phyloP scores from a whole-genome alignment of 1,140 invertebrate species.

The Papilio dardanus region DNA sequence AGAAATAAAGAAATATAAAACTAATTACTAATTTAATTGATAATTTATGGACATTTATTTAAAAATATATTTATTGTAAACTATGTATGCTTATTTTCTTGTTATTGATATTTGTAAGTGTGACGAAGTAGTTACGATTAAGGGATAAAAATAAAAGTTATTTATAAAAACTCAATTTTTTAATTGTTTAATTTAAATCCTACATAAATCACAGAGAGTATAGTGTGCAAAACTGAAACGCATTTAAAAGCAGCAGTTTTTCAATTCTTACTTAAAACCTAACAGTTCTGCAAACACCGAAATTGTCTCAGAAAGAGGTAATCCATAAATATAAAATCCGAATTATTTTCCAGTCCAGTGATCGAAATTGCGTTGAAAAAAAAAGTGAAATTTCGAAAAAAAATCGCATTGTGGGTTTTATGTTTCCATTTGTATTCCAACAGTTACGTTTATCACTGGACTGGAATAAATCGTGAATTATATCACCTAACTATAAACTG shows the following conservation, averaged over 20 bases:
- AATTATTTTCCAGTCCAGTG: too few species aligned
- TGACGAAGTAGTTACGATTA: constrained; percentile 4
- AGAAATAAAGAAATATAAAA: constrained; percentile 99
- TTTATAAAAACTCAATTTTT: constrained; percentile 25
- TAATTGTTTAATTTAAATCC: constrained; percentile 43
- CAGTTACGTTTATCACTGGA: too few species aligned
- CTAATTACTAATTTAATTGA: constrained; percentile 85
- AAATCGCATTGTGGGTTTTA: too few species aligned
- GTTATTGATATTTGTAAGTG: background rate
- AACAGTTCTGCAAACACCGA: constrained; percentile 3
- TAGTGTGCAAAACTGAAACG: constrained; percentile 6
- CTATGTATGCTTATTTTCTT: constrained; percentile 7
- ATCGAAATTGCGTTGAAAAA: too few species aligned
- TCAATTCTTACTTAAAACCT: background rate
- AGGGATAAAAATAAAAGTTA: constrained; percentile 36
- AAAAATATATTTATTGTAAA: background rate
- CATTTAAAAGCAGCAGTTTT: constrained; percentile 1
- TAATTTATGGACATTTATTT: background rate
- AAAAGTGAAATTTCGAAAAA: too few species aligned
- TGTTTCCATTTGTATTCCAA: too few species aligned
- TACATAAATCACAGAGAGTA: constrained; percentile 50
- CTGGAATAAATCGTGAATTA: too few species aligned
- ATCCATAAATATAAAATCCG: constrained; percentile 6
- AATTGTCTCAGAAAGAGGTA: constrained; percentile 3
- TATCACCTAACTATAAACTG: background rate